Conservation (phyloP, 2,888 invertebrate species). For the Fissipunctia ypsillon region DNA sequence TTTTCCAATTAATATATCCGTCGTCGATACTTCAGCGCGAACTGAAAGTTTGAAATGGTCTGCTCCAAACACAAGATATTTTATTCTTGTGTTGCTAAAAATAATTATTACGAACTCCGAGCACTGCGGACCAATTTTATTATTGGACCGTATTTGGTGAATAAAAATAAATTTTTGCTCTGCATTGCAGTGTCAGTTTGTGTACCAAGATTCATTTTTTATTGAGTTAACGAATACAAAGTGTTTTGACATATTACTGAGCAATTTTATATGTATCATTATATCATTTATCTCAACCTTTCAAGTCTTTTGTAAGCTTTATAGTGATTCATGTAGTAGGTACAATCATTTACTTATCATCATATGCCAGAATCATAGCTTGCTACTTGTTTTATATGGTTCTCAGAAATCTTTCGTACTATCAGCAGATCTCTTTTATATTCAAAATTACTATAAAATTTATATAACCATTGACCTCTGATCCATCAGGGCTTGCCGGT, state of each 20-base stretch:
- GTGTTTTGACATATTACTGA: conserved; percentile 58
- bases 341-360: conserved; percentile 5
- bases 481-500: conserved; percentile 44
- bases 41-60: conserved; percentile 59
- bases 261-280: conserved; percentile 48
- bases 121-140: conserved; percentile 59
- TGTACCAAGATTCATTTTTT: conserved; percentile 51
- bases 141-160: conserved; percentile 67
- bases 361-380: not conserved
- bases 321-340: conserved; percentile 12
- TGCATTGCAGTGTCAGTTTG: conserved; percentile 65
- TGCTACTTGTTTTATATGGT: conserved; percentile 5
- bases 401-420: conserved; percentile 27
- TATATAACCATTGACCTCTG: conserved; percentile 49
- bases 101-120: conserved; percentile 62
- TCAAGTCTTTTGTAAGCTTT: conserved; percentile 35
- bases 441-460: conserved; percentile 44
- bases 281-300: conserved; percentile 21
- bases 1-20: conserved; percentile 56
- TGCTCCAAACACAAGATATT: conserved; percentile 52
- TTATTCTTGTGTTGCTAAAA: conserved; percentile 65
- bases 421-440: conserved; percentile 35
- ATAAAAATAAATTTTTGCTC: conserved; percentile 65
- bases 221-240: conserved; percentile 51
- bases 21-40: conserved; percentile 54